Percentiles rank a stretch among this genome's conserved stretches.
phyloP scores from a whole-genome alignment of 2,888 invertebrate genomes.

The Polietes domitor region DNA sequence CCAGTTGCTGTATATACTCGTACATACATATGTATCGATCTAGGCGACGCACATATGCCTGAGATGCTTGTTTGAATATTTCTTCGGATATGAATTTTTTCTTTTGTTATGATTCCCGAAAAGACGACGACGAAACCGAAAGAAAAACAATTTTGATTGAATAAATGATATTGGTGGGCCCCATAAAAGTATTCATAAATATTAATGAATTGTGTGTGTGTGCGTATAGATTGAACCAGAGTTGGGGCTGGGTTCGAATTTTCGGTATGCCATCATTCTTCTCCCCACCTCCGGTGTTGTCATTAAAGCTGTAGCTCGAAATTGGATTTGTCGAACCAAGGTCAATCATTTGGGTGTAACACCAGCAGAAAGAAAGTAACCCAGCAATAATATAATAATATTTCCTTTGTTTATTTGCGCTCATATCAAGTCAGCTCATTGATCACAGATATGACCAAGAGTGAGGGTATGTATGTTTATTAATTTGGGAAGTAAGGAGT shows the following conservation, averaged over 20 bases:
- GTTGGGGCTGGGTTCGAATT: background rate
- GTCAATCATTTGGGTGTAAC: background rate
- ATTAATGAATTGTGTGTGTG: slow-evolving; percentile 33
- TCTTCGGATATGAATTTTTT: background rate
- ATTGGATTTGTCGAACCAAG: slow-evolving; percentile 37
- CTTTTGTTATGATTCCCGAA: background rate
- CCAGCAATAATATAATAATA: too few species aligned
- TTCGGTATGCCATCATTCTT: background rate
- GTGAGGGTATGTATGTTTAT: too few species aligned
- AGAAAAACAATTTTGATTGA: slow-evolving; percentile 23
- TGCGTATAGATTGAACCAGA: background rate
- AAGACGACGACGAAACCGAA: background rate
- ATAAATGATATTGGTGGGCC: background rate
- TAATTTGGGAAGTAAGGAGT: too few species aligned
- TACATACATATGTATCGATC: background rate
- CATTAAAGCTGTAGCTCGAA: background rate
- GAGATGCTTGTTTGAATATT: background rate
- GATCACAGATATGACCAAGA: too few species aligned
- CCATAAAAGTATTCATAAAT: slow-evolving; percentile 44
- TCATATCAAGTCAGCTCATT: too few species aligned
- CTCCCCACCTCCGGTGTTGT: background rate
- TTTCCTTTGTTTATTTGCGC: too few species aligned
- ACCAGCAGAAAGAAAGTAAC: background rate
- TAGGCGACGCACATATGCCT: background rate
- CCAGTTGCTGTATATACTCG: slow-evolving; percentile 1